Evolutionary conservation across 2,113 vertebrate genomes (phyloP).

Genomic region (Semnopithecus entellus): DNA sequence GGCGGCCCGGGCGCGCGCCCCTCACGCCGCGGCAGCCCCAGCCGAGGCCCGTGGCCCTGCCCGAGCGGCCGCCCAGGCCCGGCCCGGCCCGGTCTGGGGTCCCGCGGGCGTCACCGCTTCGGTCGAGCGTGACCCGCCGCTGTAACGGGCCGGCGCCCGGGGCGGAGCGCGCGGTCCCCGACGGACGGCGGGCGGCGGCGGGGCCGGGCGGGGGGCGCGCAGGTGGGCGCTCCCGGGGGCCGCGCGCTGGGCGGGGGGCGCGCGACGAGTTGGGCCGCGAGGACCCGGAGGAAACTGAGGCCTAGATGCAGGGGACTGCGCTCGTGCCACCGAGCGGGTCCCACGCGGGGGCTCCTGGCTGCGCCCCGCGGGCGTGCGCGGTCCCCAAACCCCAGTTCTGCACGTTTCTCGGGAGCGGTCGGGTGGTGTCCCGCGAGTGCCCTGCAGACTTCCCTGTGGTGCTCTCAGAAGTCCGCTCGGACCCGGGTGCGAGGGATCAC

Average conservation of each 20-base stretch:
- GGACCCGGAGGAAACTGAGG: background rate
- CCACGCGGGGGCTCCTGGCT: background rate
- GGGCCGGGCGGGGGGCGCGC: background rate
- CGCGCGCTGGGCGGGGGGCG: background rate
- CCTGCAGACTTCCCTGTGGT: background rate
- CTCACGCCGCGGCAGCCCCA: conserved; percentile 56
- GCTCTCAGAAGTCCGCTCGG: background rate
- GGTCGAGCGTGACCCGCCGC: background rate
- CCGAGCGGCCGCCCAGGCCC: conserved; percentile 55
- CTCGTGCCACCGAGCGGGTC: background rate
- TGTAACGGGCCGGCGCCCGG: conserved; percentile 9
- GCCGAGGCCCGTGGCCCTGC: conserved; percentile 73
- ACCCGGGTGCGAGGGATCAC: background rate
- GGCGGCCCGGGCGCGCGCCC: conserved; percentile 72
- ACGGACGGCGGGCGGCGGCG: background rate
- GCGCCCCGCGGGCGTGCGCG: background rate
- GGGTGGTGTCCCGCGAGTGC: background rate
- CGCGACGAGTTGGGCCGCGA: background rate
- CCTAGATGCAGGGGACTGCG: background rate
- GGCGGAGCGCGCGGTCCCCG: background rate
- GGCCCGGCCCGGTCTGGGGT: conserved; percentile 23
- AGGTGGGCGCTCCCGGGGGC: conserved; percentile 15
- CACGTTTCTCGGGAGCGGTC: background rate
- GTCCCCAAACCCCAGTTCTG: background rate
- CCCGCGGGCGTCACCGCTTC: background rate